phyloP scores from a whole-genome alignment of 1,140 invertebrate species.

The Drosophila virilis region DNA sequence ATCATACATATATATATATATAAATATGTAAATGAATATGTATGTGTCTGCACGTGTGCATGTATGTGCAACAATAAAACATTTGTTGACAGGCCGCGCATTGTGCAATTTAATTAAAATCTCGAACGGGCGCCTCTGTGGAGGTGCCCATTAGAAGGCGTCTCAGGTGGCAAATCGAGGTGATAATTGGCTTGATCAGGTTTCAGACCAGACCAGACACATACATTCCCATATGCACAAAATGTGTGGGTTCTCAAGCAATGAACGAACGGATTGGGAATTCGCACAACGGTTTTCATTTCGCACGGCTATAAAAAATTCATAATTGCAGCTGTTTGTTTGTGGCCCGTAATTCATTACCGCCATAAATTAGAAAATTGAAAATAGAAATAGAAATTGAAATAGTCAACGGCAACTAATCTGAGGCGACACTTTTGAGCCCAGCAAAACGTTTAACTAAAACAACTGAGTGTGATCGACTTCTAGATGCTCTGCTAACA shows the following conservation, averaged over 20 bases:
- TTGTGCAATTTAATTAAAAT: conserved; percentile 54
- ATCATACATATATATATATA: neutral
- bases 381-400: conserved; percentile 5
- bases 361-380: conserved; percentile 21
- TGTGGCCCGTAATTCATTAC: conserved; percentile 32
- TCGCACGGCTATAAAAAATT: conserved; percentile 13
- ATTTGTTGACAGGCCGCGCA: conserved; percentile 37
- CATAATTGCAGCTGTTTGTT: conserved; percentile 27
- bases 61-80: conserved; percentile 38
- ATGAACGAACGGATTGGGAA: conserved; percentile 1
- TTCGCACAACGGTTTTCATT: neutral
- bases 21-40: neutral
- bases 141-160: neutral
- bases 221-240: neutral
- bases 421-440: conserved; percentile 7
- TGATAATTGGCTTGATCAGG: conserved; percentile 38
- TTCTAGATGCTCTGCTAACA: neutral
- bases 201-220: conserved; percentile 14
- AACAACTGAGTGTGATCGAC: neutral
- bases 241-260: neutral
- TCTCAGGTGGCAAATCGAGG: conserved; percentile 25
- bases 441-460: neutral
- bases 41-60: neutral
- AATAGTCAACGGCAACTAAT: conserved; percentile 12
- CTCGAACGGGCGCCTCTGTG: conserved; percentile 22